A percentile compares a stretch with the other conserved stretches of the same genome.
Conservation (phyloP, 2,113 vertebrate genomes). For the Mugil cephalus region DNA sequence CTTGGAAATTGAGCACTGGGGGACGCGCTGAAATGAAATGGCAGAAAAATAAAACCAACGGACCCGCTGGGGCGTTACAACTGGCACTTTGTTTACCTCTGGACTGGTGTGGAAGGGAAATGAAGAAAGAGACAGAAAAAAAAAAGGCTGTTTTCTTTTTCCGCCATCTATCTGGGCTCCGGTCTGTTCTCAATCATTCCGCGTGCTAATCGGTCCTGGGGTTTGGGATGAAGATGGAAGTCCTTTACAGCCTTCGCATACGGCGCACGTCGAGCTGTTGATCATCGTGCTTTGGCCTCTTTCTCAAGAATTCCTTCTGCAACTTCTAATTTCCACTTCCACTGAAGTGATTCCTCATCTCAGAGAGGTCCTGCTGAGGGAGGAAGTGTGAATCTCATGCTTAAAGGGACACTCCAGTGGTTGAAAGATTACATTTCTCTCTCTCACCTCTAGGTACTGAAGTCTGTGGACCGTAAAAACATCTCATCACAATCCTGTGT, state of each 20-base stretch:
- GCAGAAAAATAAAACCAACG: slow-evolving; percentile 5
- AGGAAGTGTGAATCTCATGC: neutral
- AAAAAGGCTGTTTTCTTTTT: slow-evolving; percentile 18
- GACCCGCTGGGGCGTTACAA: slow-evolving; percentile 5
- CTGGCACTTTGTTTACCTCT: slow-evolving; percentile 47
- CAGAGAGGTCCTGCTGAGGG: slow-evolving; percentile 11
- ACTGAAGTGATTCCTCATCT: slow-evolving; percentile 18
- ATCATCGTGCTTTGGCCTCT: neutral
- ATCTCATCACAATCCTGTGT: too few relatives aligned
- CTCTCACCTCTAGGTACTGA: neutral
- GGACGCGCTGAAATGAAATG: slow-evolving; percentile 9
- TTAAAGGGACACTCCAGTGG: neutral
- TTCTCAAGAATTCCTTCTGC: neutral
- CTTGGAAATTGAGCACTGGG: slow-evolving; percentile 41
- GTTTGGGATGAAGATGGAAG: slow-evolving; percentile 19
- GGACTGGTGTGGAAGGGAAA: slow-evolving; percentile 13
- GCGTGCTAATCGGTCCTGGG: slow-evolving; percentile 6
- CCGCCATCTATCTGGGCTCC: neutral
- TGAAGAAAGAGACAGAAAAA: neutral
- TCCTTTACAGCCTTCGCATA: neutral
- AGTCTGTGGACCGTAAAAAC: too few relatives aligned
- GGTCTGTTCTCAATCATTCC: slow-evolving; percentile 11
- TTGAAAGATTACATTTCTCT: neutral
- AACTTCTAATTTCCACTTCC: slow-evolving; percentile 14
- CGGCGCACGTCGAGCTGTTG: neutral